Evolutionary conservation across 2,113 vertebrate species (phyloP), one percentile per base, ranked within the genome.

Genomic region (Brachyhypopomus gauderio): DNA sequence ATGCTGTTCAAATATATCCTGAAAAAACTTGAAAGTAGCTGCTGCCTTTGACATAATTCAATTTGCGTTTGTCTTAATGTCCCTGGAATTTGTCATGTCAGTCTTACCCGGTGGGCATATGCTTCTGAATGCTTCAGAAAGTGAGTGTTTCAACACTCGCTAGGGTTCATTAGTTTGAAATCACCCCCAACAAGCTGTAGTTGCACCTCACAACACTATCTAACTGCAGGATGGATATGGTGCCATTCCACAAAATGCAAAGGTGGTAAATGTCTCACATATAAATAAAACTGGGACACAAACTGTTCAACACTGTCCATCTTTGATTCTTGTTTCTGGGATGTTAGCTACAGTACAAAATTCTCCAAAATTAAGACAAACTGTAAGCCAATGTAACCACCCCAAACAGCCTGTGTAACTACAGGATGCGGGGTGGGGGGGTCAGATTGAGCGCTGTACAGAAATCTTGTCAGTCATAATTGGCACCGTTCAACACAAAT

Each of bases 321-420:
- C 27, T 19, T 59, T 70, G 30, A 36, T 69, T 69, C 67, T 36
- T 25, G 48, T 45, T 8, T 58, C 14, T 70, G 55, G 5, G 14
- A 78, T 1, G 11, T 22, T 7, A 70, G 25, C n/a, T 59, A 27
- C 3, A 79, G 58, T 30, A 45, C 66, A 59, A 78, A 78, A 70
- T 12, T 14, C 52, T 56, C 3, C 14, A 1, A 69, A 14, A 22
- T 9, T 34, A 27, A 60, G 69, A 52, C 38, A 5, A n/a, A 81
- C 62, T 38, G 3, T 30, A 69, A 81, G 72, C 62, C 72, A 79
- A 55, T 27, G 63, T 52, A 72, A 79, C 78, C 22, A 79, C 41
- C 60, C 30, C 45, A 48, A 73, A 62, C 12, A 17, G 12, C 55
- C 41, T 83, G 25, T 70, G 58, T 38, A 41, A 56, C 55, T 63